Evolutionary conservation across 2,888 invertebrate genomes (phyloP).

Genomic region (Notodonta dromedarius): DNA sequence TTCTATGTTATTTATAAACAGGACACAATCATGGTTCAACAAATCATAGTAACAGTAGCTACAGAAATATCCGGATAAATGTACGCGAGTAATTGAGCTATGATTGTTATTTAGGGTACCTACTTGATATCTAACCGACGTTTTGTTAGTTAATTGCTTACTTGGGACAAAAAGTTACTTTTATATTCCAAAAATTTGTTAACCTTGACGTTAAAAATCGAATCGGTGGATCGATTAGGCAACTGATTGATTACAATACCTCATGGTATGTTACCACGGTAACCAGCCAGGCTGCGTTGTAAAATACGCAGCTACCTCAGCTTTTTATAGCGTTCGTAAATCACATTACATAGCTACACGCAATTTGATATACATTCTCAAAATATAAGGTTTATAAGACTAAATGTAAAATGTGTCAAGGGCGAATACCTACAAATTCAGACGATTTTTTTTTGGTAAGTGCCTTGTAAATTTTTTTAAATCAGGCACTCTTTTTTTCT

Average conservation of each 20-base stretch:
- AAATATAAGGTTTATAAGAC: background rate
- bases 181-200: constrained; percentile 8
- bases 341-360: background rate
- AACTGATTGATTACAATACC: constrained; percentile 13
- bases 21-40: no score
- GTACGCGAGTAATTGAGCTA: no score
- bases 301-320: background rate
- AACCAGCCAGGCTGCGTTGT: background rate
- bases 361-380: background rate
- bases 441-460: no score
- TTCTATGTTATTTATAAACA: no score
- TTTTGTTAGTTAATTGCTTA: no score
- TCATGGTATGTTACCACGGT: background rate
- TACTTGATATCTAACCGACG: no score
- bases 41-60: no score
- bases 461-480: no score
- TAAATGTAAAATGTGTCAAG: background rate
- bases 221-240: constrained; percentile 27
- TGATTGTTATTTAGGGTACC: no score
- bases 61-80: no score
- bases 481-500: no score
- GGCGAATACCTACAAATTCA: background rate
- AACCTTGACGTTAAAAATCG: constrained; percentile 39
- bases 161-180: background rate
- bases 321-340: background rate